These are phyloP conservation scores for Listronotus bonariensis DNA, from an alignment of 1,140 invertebrate genomes.

Conservation along the genomic window DNA sequence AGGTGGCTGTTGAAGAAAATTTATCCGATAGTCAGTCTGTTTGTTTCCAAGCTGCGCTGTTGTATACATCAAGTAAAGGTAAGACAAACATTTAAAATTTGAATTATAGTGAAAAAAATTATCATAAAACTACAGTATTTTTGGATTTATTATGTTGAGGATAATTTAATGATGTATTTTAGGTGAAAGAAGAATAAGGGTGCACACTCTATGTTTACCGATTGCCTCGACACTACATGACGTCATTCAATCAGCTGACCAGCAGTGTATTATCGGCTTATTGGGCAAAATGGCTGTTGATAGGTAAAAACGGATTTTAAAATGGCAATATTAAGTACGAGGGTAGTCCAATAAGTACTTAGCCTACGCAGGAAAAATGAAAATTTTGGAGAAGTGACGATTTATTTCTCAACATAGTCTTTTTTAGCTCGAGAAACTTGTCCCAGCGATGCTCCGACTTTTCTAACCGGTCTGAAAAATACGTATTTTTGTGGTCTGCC, in stretches of 20 bases:
- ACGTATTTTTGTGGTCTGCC: no score
- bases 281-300: conserved; percentile 98
- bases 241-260: conserved; percentile 90
- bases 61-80: conserved; percentile 97
- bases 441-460: no score
- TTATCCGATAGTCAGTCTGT: conserved; percentile 85
- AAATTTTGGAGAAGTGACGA: no score
- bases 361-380: no score
- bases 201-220: conserved; percentile 95
- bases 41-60: conserved; percentile 96
- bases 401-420: no score
- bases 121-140: no score
- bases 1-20: conserved; percentile 92
- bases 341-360: no score
- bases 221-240: conserved; percentile 83
- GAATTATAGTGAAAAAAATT: no score
- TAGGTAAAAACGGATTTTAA: conserved; percentile 24
- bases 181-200: conserved; percentile 92
- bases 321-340: no score
- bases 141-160: no score
- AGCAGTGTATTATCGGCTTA: conserved; percentile 91
- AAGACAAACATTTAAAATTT: neutral
- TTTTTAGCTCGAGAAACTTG: no score
- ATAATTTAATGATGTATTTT: neutral
- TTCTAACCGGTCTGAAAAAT: no score